Evolutionary conservation across 2,113 vertebrate genomes (phyloP).

Genomic region (Scortum barcoo): DNA sequence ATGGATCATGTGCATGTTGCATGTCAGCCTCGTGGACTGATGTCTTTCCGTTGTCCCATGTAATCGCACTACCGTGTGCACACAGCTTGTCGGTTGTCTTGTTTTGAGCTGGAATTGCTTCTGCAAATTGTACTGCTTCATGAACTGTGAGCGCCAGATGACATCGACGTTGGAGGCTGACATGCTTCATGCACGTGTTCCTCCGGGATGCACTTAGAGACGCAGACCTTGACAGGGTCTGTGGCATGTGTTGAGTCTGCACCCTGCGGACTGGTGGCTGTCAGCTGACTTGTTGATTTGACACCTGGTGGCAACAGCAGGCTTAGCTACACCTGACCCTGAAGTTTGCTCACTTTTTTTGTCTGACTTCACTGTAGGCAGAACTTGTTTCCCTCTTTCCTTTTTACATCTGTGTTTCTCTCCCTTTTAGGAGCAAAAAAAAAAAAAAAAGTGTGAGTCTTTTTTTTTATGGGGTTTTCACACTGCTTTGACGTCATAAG

Average conservation of each 20-base stretch:
- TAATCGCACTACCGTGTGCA: slow-evolving; percentile 3
- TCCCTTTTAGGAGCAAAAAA: slow-evolving; percentile 18
- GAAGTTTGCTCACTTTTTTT: slow-evolving; percentile 26
- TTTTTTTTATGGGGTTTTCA: slow-evolving; percentile 11
- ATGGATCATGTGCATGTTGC: slow-evolving; percentile 9
- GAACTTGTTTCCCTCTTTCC: neutral
- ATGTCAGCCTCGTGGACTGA: slow-evolving; percentile 27
- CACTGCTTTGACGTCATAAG: slow-evolving; percentile 58
- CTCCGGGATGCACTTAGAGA: slow-evolving; percentile 32
- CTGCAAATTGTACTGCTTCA: slow-evolving; percentile 33
- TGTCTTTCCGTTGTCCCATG: slow-evolving; percentile 16
- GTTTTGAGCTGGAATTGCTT: slow-evolving; percentile 9
- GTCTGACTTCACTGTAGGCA: neutral
- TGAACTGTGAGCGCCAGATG: slow-evolving; percentile 19
- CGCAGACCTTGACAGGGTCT: slow-evolving; percentile 11
- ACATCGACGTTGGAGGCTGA: slow-evolving; percentile 23
- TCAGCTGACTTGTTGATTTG: slow-evolving; percentile 38
- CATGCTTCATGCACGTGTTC: slow-evolving; percentile 17
- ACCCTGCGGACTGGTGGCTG: slow-evolving; percentile 7
- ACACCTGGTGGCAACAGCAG: slow-evolving; percentile 23
- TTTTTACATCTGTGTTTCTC: slow-evolving; percentile 24
- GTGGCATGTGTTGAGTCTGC: slow-evolving; percentile 10
- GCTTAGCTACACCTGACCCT: slow-evolving; percentile 18
- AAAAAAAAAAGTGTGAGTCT: slow-evolving; percentile 29
- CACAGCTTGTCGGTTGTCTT: slow-evolving; percentile 2